phyloP scores from a whole-genome alignment of 2,888 invertebrate species.

The Eledona agricola region DNA sequence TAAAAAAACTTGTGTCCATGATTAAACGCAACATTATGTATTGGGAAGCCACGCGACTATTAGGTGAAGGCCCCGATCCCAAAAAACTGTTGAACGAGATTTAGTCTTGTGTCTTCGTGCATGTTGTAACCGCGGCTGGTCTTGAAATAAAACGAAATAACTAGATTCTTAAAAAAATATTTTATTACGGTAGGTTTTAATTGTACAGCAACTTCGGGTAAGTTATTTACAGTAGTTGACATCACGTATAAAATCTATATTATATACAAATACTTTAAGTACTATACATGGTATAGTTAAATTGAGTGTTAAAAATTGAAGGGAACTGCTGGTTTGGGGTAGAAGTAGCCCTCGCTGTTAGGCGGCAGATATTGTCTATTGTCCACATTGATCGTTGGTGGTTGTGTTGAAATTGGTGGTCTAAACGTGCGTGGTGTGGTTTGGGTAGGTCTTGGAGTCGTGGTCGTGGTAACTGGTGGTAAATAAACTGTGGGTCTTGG shows the following conservation, averaged over 20 bases:
- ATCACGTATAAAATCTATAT: not conserved
- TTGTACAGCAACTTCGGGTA: no score
- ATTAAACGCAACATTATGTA: no score
- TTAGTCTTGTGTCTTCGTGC: no score
- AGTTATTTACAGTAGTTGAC: no score
- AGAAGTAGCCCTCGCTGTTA: constrained; percentile 22
- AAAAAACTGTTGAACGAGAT: no score
- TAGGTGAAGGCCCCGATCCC: no score
- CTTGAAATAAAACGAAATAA: no score
- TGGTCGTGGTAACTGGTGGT: constrained; percentile 1
- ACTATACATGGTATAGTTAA: not conserved
- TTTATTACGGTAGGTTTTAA: no score
- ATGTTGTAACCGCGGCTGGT: no score
- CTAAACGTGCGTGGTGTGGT: not conserved
- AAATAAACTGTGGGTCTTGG: not conserved
- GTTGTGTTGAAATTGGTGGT: constrained; percentile 4
- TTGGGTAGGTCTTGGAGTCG: constrained; percentile 4
- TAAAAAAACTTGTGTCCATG: no score
- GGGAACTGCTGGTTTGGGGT: constrained; percentile 22
- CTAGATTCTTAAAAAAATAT: no score
- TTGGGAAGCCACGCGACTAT: no score
- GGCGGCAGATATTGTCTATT: constrained; percentile 24
- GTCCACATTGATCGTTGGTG: constrained; percentile 1
- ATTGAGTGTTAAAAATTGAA: constrained; percentile 15
- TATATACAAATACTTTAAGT: not conserved